Evolutionary conservation across 2,888 invertebrate species (phyloP).

Genomic region (Shargacucullia verbasci): DNA sequence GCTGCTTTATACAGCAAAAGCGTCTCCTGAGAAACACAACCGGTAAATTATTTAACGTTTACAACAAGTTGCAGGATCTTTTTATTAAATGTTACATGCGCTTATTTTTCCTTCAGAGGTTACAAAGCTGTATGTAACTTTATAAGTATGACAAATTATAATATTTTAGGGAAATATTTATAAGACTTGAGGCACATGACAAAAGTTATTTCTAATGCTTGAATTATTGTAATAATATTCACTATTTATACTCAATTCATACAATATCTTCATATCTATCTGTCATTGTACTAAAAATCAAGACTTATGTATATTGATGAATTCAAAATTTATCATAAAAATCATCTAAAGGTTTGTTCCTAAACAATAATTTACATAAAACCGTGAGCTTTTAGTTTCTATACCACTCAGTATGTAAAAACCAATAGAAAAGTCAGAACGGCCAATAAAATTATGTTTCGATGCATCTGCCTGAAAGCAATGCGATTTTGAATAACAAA

Average conservation of each 20-base stretch:
- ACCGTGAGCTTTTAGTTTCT: constrained; percentile 62
- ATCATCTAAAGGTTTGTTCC: constrained; percentile 53
- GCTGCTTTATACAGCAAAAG: constrained; percentile 70
- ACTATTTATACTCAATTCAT: constrained; percentile 35
- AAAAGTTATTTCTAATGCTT: constrained; percentile 34
- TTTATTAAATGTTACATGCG: constrained; percentile 10
- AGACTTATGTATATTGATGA: constrained; percentile 54
- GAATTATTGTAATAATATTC: constrained; percentile 47
- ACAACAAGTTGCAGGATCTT: constrained; percentile 17
- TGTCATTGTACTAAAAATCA: constrained; percentile 40
- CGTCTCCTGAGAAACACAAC: constrained; percentile 48
- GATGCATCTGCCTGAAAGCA: constrained; percentile 74
- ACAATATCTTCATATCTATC: constrained; percentile 40
- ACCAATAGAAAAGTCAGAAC: constrained; percentile 64
- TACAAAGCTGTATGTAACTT: constrained; percentile 20
- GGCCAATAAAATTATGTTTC: constrained; percentile 69
- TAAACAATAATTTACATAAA: constrained; percentile 61
- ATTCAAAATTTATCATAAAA: constrained; percentile 50
- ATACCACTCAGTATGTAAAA: constrained; percentile 58
- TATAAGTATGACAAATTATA: constrained; percentile 40
- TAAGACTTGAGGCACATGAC: constrained; percentile 35
- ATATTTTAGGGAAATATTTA: constrained; percentile 31
- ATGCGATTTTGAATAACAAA: constrained; percentile 77
- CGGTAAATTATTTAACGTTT: constrained; percentile 51
- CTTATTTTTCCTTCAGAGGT: constrained; percentile 7